phyloP scores from a whole-genome alignment of 2,797 vertebrate species.

The Rhabdophis nuchalis region DNA sequence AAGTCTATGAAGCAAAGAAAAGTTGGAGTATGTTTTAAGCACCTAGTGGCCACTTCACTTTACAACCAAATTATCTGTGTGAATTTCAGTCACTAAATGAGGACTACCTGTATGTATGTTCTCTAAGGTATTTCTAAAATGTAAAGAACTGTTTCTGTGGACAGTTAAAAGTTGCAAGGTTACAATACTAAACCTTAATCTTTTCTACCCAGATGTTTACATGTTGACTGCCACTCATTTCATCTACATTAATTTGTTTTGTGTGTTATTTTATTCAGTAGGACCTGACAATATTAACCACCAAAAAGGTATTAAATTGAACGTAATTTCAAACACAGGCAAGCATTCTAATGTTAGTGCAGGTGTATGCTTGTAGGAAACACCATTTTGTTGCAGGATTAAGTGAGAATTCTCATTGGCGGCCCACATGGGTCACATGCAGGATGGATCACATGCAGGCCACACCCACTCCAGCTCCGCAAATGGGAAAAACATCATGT shows the following conservation, averaged over 20 bases:
- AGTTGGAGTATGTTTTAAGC: neutral
- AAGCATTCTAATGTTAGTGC: neutral
- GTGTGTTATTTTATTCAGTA: neutral
- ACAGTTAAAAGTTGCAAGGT: neutral
- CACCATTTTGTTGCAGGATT: neutral
- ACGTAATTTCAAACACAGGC: neutral
- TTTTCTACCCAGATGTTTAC: neutral
- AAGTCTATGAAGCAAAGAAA: neutral
- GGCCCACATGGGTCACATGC: rapidly evolving
- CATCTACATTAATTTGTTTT: neutral
- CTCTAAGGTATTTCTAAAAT: neutral
- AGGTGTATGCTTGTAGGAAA: neutral
- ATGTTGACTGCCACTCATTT: neutral
- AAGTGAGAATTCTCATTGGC: too few relatives aligned
- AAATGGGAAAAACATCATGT: too few relatives aligned
- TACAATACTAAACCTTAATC: neutral
- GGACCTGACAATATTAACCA: neutral
- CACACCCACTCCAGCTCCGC: too few relatives aligned
- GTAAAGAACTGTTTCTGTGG: neutral
- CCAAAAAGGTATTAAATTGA: neutral
- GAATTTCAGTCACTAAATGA: neutral
- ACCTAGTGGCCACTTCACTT: neutral
- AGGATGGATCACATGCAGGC: too few relatives aligned
- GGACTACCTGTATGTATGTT: neutral
- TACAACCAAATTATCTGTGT: neutral